Evolutionary conservation across 2,113 vertebrate species (phyloP), one percentile per base, ranked within the genome.

Genomic region (Furnarius figulus): DNA sequence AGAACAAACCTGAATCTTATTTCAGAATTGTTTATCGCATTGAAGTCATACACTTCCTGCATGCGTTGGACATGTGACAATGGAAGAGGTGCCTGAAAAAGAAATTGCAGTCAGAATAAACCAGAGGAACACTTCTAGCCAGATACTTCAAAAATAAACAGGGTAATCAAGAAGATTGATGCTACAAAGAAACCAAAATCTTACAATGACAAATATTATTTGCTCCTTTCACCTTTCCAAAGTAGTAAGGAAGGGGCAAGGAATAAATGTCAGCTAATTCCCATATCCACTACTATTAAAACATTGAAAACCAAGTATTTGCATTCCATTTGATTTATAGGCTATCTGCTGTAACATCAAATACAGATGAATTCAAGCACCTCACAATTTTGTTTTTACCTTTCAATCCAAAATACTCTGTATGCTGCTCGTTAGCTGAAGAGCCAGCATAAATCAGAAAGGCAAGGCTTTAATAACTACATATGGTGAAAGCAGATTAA

Each of bases 1-100:
- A 61, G 44, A 87, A 97, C 95, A 61, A 87, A 97, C 99, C 99
- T 99, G 98, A 98, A 99, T 96, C 98, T 98, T 95, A 99, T 99
- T 98, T 99, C 99, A 73, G 99, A 96, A 94, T 99, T 99, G 91
- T 98, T 97, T 65, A 97, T 73, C 78, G 97, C 93, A 74, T 99
- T 99, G 73, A 99, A 98, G 93, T 98, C 76, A 80, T 99, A 99
- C 5, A 99, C 98, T 89, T 99, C 97, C 98, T 99, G 98, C 99
- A 99, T 99, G 96, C 97, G 98, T 85, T 98, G 98, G 93, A 99
- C 97, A 49, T 99, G 99, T 27, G 98, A 98, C 95, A 99, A 85
- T 75, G 99, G 98, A 89, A 99, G 98, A 66, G 98, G 97, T 47
- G 97, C 96, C 99, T 99, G 96, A 56, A 97, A 91, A 84, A 88